phyloP scores from a whole-genome alignment of 1,140 invertebrate genomes.

The Rhizoglyphus robini region DNA sequence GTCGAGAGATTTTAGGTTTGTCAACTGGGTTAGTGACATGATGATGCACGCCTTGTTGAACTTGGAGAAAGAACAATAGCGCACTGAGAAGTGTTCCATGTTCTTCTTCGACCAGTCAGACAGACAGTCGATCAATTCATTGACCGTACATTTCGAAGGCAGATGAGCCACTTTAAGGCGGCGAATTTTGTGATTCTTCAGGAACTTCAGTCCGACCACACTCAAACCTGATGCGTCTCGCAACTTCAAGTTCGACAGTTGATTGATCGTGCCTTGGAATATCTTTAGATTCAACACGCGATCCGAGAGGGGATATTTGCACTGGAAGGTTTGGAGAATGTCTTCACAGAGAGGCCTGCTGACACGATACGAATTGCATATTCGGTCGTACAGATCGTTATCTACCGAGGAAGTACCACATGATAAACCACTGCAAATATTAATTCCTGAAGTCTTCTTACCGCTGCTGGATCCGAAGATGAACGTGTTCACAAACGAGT shows the following conservation, averaged over 20 bases:
- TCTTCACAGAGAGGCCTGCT: constrained; percentile 45
- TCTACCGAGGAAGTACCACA: not conserved
- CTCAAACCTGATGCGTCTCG: constrained; percentile 39
- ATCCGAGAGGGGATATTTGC: constrained; percentile 45
- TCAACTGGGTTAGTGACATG: constrained; percentile 37
- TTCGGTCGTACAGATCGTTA: not conserved
- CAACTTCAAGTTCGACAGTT: constrained; percentile 40
- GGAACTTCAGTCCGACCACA: constrained; percentile 46
- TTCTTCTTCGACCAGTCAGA: constrained; percentile 56
- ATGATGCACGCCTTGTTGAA: constrained; percentile 38
- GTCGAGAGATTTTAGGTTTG: constrained; percentile 49
- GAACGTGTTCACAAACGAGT: constrained; percentile 1
- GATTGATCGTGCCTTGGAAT: constrained; percentile 50
- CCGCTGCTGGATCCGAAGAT: constrained; percentile 1
- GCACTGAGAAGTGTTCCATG: constrained; percentile 49
- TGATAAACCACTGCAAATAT: too few relatives aligned
- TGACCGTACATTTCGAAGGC: constrained; percentile 42
- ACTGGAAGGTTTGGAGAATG: constrained; percentile 47
- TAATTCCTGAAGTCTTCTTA: not conserved
- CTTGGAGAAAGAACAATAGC: constrained; percentile 48
- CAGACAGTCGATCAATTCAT: constrained; percentile 52
- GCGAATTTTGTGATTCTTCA: constrained; percentile 48
- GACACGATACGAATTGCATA: not conserved
- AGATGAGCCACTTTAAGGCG: constrained; percentile 47
- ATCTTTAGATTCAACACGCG: constrained; percentile 28